Percentiles rank a stretch among this genome's conserved stretches.
These are phyloP conservation scores for Hecatera dysodea DNA, from an alignment of 2,888 invertebrate species.

Conservation along the genomic window DNA sequence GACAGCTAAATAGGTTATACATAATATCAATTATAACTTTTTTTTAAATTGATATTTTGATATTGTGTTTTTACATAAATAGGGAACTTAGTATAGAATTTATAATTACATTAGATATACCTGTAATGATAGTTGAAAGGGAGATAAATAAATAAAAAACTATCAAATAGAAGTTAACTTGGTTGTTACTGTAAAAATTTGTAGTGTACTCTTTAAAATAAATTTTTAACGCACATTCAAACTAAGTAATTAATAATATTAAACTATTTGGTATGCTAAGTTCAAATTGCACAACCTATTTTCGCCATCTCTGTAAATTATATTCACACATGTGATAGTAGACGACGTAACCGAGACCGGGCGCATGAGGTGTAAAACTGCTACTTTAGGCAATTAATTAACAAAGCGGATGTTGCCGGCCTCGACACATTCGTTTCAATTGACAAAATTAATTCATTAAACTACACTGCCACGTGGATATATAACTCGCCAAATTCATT, in stretches of 20 bases:
- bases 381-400: slow-evolving; percentile 65
- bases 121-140: no score
- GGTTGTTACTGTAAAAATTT: not conserved
- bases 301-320: not conserved
- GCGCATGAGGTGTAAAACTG: slow-evolving; percentile 52
- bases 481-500: slow-evolving; percentile 44
- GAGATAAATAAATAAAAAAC: no score
- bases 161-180: slow-evolving; percentile 6
- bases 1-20: no score
- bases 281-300: not conserved
- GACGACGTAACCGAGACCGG: slow-evolving; percentile 6
- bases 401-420: slow-evolving; percentile 69
- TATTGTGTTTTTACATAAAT: no score
- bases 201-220: not conserved
- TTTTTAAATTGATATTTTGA: no score
- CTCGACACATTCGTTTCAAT: slow-evolving; percentile 71
- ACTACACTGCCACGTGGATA: slow-evolving; percentile 37
- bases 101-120: no score
- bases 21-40: no score
- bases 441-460: slow-evolving; percentile 72
- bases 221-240: not conserved
- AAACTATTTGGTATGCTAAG: not conserved
- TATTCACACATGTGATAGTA: not conserved
- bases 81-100: no score
- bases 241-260: not conserved